phyloP scores from a whole-genome alignment of 2,888 invertebrate genomes.

The Drosophila infuscata region DNA sequence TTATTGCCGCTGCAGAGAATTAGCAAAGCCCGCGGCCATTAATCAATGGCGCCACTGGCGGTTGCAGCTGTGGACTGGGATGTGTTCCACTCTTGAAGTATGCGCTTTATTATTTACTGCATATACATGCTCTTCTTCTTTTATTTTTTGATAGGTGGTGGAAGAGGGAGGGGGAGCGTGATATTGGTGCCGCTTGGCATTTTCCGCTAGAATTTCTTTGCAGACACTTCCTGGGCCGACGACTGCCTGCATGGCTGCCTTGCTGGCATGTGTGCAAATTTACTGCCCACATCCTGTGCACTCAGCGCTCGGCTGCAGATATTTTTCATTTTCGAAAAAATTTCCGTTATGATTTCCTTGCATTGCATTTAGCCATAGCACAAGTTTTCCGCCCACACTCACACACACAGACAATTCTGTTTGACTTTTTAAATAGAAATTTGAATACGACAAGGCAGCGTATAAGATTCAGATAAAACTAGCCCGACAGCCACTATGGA shows the following conservation, averaged over 20 bases:
- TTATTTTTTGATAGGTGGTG: too few species aligned
- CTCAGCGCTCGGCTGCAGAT: constrained; percentile 52
- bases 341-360: constrained; percentile 80
- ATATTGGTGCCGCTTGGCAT: constrained; percentile 24
- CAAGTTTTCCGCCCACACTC: constrained; percentile 44
- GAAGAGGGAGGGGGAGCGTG: too few species aligned
- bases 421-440: too few species aligned
- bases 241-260: constrained; percentile 44
- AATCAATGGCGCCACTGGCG: constrained; percentile 46
- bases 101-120: constrained; percentile 61
- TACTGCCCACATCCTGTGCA: constrained; percentile 69
- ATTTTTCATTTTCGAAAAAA: constrained; percentile 74
- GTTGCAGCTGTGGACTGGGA: constrained; percentile 37
- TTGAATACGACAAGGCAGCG: constrained; percentile 73
- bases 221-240: constrained; percentile 65
- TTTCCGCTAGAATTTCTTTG: constrained; percentile 59
- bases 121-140: constrained; percentile 28
- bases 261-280: constrained; percentile 71
- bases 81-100: constrained; percentile 46
- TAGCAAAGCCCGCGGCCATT: constrained; percentile 56
- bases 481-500: constrained; percentile 22
- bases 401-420: constrained; percentile 20
- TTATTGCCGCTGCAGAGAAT: constrained; percentile 44
- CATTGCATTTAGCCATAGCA: constrained; percentile 54
- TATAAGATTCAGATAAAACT: constrained; percentile 75